phyloP scores from a whole-genome alignment of 2,113 vertebrate genomes.

The Bos indicus region DNA sequence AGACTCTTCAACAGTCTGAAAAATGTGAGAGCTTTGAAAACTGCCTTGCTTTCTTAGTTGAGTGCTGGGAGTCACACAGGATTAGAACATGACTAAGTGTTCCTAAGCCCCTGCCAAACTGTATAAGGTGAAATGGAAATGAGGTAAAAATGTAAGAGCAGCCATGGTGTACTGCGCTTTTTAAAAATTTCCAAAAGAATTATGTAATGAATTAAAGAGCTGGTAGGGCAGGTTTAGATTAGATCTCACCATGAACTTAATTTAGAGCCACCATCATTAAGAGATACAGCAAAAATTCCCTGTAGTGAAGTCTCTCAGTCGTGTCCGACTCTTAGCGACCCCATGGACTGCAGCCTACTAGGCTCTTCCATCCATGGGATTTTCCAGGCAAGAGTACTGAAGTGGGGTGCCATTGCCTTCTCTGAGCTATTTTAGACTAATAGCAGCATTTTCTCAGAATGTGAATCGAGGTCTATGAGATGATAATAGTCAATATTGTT shows the following conservation, averaged over 20 bases:
- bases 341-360: too few relatives aligned
- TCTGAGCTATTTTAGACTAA: not conserved
- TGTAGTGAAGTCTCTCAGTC: not conserved
- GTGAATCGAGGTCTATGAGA: not conserved
- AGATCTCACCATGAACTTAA: not conserved
- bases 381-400: too few relatives aligned
- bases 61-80: slow-evolving; percentile 16
- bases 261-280: not conserved
- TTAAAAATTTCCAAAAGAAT: not conserved
- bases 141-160: slow-evolving; percentile 4
- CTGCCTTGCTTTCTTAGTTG: slow-evolving; percentile 16
- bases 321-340: too few relatives aligned
- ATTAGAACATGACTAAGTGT: slow-evolving; percentile 47
- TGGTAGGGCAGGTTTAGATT: not conserved
- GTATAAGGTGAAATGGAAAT: slow-evolving; percentile 35
- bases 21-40: slow-evolving; percentile 23
- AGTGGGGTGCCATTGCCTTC: too few relatives aligned
- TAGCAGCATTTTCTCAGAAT: not conserved
- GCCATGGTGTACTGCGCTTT: not conserved
- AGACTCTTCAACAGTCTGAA: not conserved
- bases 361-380: too few relatives aligned
- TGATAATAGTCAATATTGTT: not conserved
- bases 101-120: not conserved
- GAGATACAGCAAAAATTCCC: not conserved
- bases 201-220: not conserved